Evolutionary conservation across 2,888 invertebrate genomes (phyloP), one percentile per base, ranked within the genome.

Genomic region (Timema cristinae): DNA sequence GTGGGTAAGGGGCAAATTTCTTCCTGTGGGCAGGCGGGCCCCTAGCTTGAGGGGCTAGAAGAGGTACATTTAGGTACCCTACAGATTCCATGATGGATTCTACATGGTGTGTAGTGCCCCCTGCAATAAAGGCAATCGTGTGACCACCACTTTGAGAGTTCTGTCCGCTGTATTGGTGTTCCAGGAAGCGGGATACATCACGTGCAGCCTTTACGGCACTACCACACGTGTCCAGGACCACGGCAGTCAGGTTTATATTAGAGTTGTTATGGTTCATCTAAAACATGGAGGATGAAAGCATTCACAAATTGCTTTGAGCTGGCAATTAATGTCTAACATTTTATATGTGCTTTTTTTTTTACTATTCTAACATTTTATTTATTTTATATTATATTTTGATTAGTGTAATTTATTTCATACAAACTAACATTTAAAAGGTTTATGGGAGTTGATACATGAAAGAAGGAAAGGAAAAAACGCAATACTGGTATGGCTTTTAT

Each of bases 221-320:
- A 73, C 78, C 81, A 79, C 74, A 82, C 66, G 73, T 80, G 69
- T 79, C 79, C 69, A 79, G 73, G 4, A 77, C 77, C 47, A 79
- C 71, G 11, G 78, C 78, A 8, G 77, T 79, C 7, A 79, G 73
- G 11, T 76, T 75, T 8, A 79, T 71, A n/a, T 75, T 75, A 76
- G 71, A 70, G 77, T 74, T 70, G 76, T 72, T 73, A 52, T 56
- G 61, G 56, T 75, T 72, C 52, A 75, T 71, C 72, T 72, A 61
- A 32, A 71, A 71, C 15, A 71, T 6, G 16, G 59, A 16, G 15
- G 50, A 32, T 13, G 11, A 8, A 50, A 68, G n/a, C 10, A 68
- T 50, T n/a, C n/a, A n/a, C n/a, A n/a, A n/a, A n/a, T n/a, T n/a
- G n/a, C n/a, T n/a, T n/a, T n/a, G n/a, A n/a, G n/a, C n/a, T n/a